Evolutionary conservation across 2,888 invertebrate genomes (phyloP), one percentile per base, ranked within the genome.

Genomic region (Morpho deidamia): DNA sequence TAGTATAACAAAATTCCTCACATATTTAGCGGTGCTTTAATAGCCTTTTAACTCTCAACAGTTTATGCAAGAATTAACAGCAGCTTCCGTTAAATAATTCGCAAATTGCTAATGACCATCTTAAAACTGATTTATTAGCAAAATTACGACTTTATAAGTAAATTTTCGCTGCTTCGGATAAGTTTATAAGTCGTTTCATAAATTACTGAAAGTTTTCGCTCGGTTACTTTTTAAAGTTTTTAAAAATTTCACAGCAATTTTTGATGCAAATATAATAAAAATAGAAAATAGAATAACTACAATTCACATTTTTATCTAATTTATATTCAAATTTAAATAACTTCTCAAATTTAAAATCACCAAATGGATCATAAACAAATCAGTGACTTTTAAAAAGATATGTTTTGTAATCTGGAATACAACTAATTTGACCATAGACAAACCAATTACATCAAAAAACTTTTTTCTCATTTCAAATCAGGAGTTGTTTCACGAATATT

Each of bases 71-170:
- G 41, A 57, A 48, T 55, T 52, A 35, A 48, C 50, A 47, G 39
- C 33, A 44, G 49, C 47, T 54, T 45, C 55, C 11, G 39, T 11
- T 34, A 45, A 51, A 55, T 58, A 58, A 52, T 40, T 51, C 35
- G 41, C 35, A 55, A 44, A 47, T 58, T 48, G 51, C 55, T 58
- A 52, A 58, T 58, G 58, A 58, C 58, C 55, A 52, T 44, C 55
- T 58, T 58, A 55, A 50, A 52, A 50, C 52, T 55, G 55, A 55
- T 58, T 55, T 53, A 58, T 58, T 43, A 47, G 34, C 32, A 33
- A 49, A 58, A 58, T 55, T 58, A 55, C 55, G 49, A 55, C 45
- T 55, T 50, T 23, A 23, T 23, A 46, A 55, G 55, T 58, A 49
- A 52, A 49, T 50, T 53, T 44, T 39, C 49, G 39, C 41, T 11